Conservation (phyloP, 2,888 invertebrate genomes). For the Micropterix aruncella region DNA sequence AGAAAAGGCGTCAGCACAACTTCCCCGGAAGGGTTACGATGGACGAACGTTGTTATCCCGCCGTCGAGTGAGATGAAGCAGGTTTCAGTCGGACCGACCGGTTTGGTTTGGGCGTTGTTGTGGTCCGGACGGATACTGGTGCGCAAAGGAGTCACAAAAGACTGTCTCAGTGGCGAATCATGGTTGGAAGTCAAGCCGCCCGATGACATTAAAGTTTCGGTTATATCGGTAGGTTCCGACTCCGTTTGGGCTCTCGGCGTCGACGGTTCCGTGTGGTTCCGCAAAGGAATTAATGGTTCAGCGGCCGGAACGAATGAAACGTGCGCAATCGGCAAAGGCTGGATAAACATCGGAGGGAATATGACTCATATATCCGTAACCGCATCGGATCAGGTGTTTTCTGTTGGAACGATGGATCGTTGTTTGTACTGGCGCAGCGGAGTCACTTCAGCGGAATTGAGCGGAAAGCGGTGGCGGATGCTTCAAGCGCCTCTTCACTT, state of each 20-base stretch:
- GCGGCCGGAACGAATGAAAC: constrained; percentile 58
- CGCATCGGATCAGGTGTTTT: constrained; percentile 80
- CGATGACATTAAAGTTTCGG: constrained; percentile 52
- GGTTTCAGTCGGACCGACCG: constrained; percentile 74
- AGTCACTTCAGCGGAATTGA: constrained; percentile 57
- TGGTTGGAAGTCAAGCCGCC: constrained; percentile 74
- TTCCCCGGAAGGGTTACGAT: constrained; percentile 78
- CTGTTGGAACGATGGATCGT: constrained; percentile 70
- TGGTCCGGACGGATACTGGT: constrained; percentile 74
- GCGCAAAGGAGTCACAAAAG: constrained; percentile 70
- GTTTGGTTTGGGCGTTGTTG: constrained; percentile 76
- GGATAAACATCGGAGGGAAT: constrained; percentile 83
- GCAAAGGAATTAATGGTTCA: constrained; percentile 58
- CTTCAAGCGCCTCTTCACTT: constrained; percentile 70
- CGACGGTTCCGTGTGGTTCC: constrained; percentile 77
- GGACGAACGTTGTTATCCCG: constrained; percentile 67
- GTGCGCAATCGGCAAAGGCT: constrained; percentile 66
- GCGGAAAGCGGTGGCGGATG: constrained; percentile 78
- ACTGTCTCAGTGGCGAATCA: constrained; percentile 50
- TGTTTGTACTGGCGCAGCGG: constrained; percentile 69
- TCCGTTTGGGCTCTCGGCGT: constrained; percentile 70
- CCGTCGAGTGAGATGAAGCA: constrained; percentile 72
- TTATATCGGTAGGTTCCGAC: constrained; percentile 71
- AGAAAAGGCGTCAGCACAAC: constrained; percentile 66
- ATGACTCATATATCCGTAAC: constrained; percentile 76